Percentiles rank a stretch among this genome's conserved stretches.
Evolutionary conservation across 1,140 invertebrate genomes (phyloP).

Genomic region (Apis cerana): DNA sequence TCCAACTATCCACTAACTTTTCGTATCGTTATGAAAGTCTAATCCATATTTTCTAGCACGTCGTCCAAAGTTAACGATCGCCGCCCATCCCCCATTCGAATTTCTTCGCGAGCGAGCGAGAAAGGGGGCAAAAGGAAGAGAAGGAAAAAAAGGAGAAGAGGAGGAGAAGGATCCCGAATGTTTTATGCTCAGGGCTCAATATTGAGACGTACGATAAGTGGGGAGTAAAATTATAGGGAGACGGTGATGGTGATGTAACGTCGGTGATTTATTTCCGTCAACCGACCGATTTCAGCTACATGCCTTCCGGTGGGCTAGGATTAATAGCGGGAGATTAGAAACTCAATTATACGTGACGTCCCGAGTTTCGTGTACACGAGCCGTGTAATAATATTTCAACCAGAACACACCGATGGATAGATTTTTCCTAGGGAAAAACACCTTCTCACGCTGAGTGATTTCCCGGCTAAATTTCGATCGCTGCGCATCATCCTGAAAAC

Average conservation of each 20-base stretch:
- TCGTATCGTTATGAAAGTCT: background rate
- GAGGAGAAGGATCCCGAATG: background rate
- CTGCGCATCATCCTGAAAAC: background rate
- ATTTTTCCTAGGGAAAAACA: conserved; percentile 11
- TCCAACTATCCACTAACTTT: background rate
- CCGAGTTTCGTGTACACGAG: conserved; percentile 27
- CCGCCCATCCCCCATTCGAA: background rate
- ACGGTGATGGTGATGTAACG: conserved; percentile 44
- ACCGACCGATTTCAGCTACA: conserved; percentile 52
- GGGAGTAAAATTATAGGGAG: conserved; percentile 54
- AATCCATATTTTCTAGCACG: background rate
- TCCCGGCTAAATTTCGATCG: background rate
- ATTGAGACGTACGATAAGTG: conserved; percentile 45
- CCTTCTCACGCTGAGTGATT: background rate
- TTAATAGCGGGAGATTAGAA: conserved; percentile 62
- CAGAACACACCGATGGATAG: background rate
- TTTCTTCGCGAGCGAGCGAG: background rate
- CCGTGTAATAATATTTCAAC: conserved; percentile 48
- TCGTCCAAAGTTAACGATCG: background rate
- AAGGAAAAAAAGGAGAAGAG: background rate
- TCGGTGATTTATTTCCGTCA: conserved; percentile 57
- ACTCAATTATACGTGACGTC: conserved; percentile 61
- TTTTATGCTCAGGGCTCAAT: conserved; percentile 9
- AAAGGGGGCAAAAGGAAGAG: background rate
- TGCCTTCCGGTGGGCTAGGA: conserved; percentile 48